A percentile compares a stretch with the other conserved stretches of the same genome.
phyloP scores from a whole-genome alignment of 1,140 invertebrate species.

The Lordiphosa mommai region DNA sequence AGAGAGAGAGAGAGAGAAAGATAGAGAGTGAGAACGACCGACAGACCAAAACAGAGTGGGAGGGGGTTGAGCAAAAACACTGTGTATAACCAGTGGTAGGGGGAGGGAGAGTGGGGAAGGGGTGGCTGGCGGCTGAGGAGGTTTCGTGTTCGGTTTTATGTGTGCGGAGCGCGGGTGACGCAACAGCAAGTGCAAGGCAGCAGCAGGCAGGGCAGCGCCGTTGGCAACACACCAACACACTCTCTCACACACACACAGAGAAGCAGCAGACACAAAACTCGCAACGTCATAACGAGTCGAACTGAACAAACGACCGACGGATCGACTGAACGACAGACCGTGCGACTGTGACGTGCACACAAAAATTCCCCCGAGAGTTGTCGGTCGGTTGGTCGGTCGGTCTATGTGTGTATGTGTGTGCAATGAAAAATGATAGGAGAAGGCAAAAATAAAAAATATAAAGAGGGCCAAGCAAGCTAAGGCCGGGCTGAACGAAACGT shows the following conservation, averaged over 20 bases:
- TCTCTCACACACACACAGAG: constrained; percentile 11
- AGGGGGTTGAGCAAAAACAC: constrained; percentile 33
- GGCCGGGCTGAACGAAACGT: background rate
- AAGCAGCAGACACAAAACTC: constrained; percentile 60
- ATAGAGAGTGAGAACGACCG: constrained; percentile 1
- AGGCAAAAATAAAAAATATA: background rate
- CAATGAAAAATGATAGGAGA: constrained; percentile 67
- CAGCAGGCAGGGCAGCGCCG: constrained; percentile 45
- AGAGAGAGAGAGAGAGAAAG: constrained; percentile 4
- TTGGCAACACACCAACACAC: constrained; percentile 61
- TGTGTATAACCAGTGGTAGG: constrained; percentile 6
- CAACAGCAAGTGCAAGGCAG: constrained; percentile 70
- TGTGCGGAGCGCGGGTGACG: constrained; percentile 62
- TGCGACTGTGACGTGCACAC: constrained; percentile 47
- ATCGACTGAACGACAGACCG: constrained; percentile 12
- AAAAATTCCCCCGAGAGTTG: constrained; percentile 53
- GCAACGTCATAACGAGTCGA: constrained; percentile 71
- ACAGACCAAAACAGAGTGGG: background rate
- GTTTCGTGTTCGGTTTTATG: constrained; percentile 18
- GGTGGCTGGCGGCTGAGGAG: background rate
- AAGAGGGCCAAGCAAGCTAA: constrained; percentile 7
- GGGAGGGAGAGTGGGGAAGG: background rate
- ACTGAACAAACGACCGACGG: constrained; percentile 14
- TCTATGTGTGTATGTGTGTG: constrained; percentile 22
- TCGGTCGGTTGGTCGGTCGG: constrained; percentile 9